These are phyloP conservation scores for Drosophila santomea DNA, from an alignment of 1,140 invertebrate species.

Conservation along the genomic window DNA sequence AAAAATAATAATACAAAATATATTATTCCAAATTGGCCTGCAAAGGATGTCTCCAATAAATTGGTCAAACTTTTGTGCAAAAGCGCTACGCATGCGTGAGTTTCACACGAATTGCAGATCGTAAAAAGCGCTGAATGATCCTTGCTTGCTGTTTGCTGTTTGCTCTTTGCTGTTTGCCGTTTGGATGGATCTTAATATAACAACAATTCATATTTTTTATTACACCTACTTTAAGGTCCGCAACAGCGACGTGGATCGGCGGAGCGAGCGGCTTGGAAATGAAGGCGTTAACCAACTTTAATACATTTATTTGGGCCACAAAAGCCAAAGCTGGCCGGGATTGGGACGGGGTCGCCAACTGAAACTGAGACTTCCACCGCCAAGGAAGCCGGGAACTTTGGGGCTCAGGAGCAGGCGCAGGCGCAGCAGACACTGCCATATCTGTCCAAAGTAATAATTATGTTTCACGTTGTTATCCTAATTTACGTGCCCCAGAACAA, in stretches of 20 bases:
- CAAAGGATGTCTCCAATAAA: no score
- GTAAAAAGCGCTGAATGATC: constrained; percentile 74
- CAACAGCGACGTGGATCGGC: constrained; percentile 3
- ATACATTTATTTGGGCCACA: constrained; percentile 83
- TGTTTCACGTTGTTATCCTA: constrained; percentile 83
- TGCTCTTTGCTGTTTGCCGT: constrained; percentile 20
- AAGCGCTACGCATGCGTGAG: neutral
- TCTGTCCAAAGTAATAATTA: constrained; percentile 83
- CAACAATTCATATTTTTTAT: constrained; percentile 83
- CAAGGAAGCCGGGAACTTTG: neutral
- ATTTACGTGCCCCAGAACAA: constrained; percentile 77
- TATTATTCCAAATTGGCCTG: neutral
- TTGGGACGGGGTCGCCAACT: neutral
- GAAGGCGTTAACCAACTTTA: constrained; percentile 83
- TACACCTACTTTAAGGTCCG: constrained; percentile 70
- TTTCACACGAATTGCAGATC: constrained; percentile 48
- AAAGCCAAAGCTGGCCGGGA: constrained; percentile 41
- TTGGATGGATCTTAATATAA: constrained; percentile 65
- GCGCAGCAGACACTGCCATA: constrained; percentile 64
- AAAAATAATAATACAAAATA: neutral
- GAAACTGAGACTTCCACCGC: neutral
- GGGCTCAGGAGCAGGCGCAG: constrained; percentile 14
- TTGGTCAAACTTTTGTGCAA: neutral
- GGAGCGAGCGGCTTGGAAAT: constrained; percentile 35
- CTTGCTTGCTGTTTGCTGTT: constrained; percentile 42